Base-by-base conservation (phyloP, 1,140 invertebrate genomes). In the Papilio xuthus region DNA sequence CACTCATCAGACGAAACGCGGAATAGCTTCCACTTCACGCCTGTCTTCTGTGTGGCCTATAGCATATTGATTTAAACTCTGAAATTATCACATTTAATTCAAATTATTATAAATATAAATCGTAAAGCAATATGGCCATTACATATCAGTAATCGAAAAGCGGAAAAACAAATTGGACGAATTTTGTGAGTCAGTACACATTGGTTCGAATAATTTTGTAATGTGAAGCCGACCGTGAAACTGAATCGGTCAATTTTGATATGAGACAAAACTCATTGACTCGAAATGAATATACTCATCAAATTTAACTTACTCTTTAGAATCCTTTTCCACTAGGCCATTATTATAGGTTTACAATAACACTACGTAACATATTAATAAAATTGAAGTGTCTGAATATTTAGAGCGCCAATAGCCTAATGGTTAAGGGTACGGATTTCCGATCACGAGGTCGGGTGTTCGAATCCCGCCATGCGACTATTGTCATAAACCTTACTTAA, bases 191-290 rank as follows among this genome's bases (percentile, higher is more conserved):
- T 74, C 42, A 74, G 20, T 74, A n/a, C 41, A 74, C 72, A 47
- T 32, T 4, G 72, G 47, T 20, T 32, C 20, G 44, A 53, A 74
- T 74, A 74, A 74, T 53, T 74, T 53, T 74, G 72, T 74, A 28
- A 53, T 74, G 44, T 28, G 23, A 28, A 74, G 44, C 42, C 44
- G 23, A 10, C 44, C 44, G 72, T 47, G 26, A 74, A 74, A 74
- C 72, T 74, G 72, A 28, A 74, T 74, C 4, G 72, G 44, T 74
- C 44, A 53, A 74, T 74, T 74, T 74, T 74, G 20, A 74, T 74
- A 53, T 18, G 42, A 28, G 10, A 53, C 44, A 23, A 60, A 44
- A 72, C 41, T 72, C 37, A 72, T 20, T 20, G 70, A 44, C 70
- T 41, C 10, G 70, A 37, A 72, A 72, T 72, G 20, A 44, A 72